A percentile compares a stretch with the other conserved stretches of the same genome.
These are phyloP conservation scores for Spatulosminthurus flaviceps DNA, from an alignment of 2,888 invertebrate species.

Conservation along the genomic window DNA sequence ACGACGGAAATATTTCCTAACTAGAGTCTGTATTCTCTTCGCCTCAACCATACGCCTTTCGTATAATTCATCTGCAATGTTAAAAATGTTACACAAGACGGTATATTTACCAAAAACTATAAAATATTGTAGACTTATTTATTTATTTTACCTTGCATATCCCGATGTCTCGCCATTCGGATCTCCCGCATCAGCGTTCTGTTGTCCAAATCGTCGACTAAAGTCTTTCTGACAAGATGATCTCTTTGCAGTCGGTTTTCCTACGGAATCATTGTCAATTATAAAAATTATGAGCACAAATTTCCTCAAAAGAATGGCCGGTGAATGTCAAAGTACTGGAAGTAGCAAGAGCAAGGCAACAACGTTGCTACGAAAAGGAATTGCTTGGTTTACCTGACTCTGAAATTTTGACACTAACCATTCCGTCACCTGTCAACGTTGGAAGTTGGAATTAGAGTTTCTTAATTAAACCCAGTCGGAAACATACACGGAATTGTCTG, in stretches of 20 bases:
- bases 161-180: not conserved
- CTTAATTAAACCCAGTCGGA: no score
- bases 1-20: conserved; percentile 49
- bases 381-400: not conserved
- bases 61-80: conserved; percentile 27
- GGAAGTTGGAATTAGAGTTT: no score
- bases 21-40: conserved; percentile 43
- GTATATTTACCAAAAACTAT: not conserved
- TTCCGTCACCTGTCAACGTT: not conserved
- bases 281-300: not conserved
- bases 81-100: not conserved
- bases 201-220: not conserved
- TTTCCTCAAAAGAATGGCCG: not conserved
- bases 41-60: not conserved
- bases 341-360: no score
- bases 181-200: not conserved
- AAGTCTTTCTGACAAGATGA: not conserved
- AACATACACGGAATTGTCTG: no score
- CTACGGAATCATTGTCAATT: not conserved
- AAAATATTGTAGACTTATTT: not conserved
- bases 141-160: not conserved
- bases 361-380: no score
- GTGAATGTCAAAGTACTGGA: no score
- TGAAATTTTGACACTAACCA: not conserved
- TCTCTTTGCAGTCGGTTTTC: not conserved